Conservation (phyloP, 2,888 invertebrate species). For the Tetrapedia diversipes region DNA sequence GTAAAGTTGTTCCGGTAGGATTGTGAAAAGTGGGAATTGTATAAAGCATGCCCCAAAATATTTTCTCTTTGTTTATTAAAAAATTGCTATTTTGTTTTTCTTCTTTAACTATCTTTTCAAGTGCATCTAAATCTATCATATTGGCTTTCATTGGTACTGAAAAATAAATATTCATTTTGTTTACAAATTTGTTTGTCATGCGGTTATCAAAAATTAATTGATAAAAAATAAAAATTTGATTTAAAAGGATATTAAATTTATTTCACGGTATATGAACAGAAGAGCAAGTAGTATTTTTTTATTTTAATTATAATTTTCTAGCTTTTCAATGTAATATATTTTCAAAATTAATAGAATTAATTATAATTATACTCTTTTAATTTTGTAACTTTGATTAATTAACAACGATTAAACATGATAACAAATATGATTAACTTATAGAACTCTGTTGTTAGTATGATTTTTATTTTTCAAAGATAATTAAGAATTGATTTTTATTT, state of each 20-base stretch:
- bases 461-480: not conserved
- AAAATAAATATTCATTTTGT: not conserved
- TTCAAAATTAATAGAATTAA: too few relatives aligned
- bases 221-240: not conserved
- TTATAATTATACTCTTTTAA: too few relatives aligned
- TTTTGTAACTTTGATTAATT: too few relatives aligned
- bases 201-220: not conserved
- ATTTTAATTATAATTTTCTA: not conserved
- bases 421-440: too few relatives aligned
- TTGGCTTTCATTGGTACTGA: constrained; percentile 84
- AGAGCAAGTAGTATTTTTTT: too few relatives aligned
- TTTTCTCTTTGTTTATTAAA: constrained; percentile 77
- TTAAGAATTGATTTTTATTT: not conserved
- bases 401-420: not conserved
- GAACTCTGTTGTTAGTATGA: too few relatives aligned
- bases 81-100: constrained; percentile 76
- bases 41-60: constrained; percentile 85
- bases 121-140: constrained; percentile 83
- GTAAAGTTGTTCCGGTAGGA: constrained; percentile 85
- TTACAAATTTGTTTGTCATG: not conserved
- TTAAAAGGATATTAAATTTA: not conserved
- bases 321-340: too few relatives aligned
- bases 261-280: not conserved
- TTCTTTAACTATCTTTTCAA: constrained; percentile 82
- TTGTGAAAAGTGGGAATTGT: constrained; percentile 86